Evolutionary conservation across 2,113 vertebrate genomes (phyloP).

Genomic region (Cyanoramphus novaezelandiae): DNA sequence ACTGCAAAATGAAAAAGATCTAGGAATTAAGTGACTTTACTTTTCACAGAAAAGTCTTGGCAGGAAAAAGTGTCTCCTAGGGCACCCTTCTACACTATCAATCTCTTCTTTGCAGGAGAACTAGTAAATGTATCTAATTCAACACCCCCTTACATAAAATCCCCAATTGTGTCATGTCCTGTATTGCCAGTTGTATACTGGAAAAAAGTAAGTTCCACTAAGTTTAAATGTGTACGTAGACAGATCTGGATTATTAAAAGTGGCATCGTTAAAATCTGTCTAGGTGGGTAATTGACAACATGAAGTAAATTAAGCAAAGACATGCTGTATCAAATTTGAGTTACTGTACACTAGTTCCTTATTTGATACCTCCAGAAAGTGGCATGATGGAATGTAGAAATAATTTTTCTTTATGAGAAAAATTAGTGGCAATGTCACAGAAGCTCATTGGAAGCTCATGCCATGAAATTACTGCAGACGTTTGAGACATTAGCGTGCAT

Average conservation of each 20-base stretch:
- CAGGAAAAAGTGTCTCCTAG: neutral
- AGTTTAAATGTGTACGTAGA: neutral
- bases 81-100: neutral
- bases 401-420: constrained; percentile 38
- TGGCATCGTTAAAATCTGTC: constrained; percentile 53
- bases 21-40: neutral
- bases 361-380: neutral
- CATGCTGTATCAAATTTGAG: constrained; percentile 27
- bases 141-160: neutral
- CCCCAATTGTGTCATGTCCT: neutral
- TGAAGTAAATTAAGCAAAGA: constrained; percentile 61
- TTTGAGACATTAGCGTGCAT: neutral
- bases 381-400: neutral
- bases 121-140: neutral
- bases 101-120: neutral
- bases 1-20: neutral
- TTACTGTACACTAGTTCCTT: constrained; percentile 14
- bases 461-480: constrained; percentile 1
- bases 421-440: neutral
- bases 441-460: neutral
- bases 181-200: neutral
- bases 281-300: constrained; percentile 59
- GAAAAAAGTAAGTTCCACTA: neutral
- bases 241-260: constrained; percentile 39
- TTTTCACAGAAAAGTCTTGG: neutral